Evolutionary conservation across 2,113 vertebrate genomes (phyloP), one percentile per base, ranked within the genome.

Genomic region (Panthera tigris): DNA sequence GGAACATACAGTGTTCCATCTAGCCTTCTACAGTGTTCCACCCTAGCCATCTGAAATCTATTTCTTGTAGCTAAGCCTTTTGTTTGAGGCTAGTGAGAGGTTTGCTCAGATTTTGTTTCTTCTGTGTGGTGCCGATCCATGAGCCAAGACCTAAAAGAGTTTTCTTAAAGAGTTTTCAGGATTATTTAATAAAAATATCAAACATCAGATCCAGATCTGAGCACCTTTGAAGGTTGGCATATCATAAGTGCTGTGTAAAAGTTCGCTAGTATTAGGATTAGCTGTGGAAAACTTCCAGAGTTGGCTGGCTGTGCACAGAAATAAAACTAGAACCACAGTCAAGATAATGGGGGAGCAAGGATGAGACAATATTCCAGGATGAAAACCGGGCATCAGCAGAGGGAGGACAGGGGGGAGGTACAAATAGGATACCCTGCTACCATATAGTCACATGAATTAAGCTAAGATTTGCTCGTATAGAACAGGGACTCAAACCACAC

Each of bases 131-230:
- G 10, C 27, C 69, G 57, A 80, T 39, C 11, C 55, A 36, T 18
- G 3, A 41, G 9, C 11, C 73, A 84, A 91, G 55, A 11, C 52
- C 29, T 73, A 41, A 83, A 83, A 29, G 14, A 52, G 10, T 23
- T 39, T 74, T 92, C 18, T 57, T 57, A 8, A 61, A 68, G 15
- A 63, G 33, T 50, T 50, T 86, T 74, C 16, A 76, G 33, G 48
- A 61, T 74, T 85, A 18, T 36, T 86, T 89, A 74, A 52, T 73
- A 61, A 71, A 65, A 55, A 27, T 57, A 66, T 29, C 36, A 45
- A 94, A 36, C 45, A 69, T 39, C 57, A 91, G 50, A 66, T 69
- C 61, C 76, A 80, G 50, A 33, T 91, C 21, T 50, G 23, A 52
- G 7, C 8, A 74, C 16, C 15, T 55, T 33, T 57, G 39, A 91